Base-by-base conservation (phyloP, 2,113 vertebrate genomes). In the Nycticorax nycticorax region DNA sequence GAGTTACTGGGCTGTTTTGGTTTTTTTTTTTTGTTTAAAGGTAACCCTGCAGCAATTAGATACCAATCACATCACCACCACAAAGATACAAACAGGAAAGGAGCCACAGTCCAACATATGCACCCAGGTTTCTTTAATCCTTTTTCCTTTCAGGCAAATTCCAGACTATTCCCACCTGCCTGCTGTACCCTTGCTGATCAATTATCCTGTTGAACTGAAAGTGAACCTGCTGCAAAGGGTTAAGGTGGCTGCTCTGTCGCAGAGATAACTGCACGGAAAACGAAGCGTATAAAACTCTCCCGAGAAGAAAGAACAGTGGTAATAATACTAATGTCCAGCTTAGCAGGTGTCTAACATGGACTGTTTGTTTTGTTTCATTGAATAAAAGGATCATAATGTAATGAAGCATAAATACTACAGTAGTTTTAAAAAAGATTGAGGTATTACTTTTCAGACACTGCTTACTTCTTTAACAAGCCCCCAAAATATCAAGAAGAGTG, bases 101-200 rank as follows among this genome's bases (percentile, higher is more conserved):
- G 94, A 96, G 83, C 96, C 97, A 93, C 87, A 95, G 88, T 88
- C 95, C 98, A 97, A 97, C 96, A 63, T 33, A 95, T 7, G 71
- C 66, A 92, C 80, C 94, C 88, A 74, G 63, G 52, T 74, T 89
- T 91, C 93, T 97, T 94, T 95, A 89, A 97, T 97, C 95, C 96
- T 96, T 98, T 98, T 96, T 98, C 97, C 98, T 99, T 97, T 98
- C 96, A 98, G 99, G 98, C 97, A 98, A 98, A 99, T 98, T 98
- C 98, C 98, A 98, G 91, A 14, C 80, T 47, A 23, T 97, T 96
- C 85, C 94, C 88, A 94, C 85, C 96, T 95, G 94, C 92, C 91
- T 93, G 69, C 78, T 95, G 76, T 90, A 63, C 89, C 94, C 85
- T 67, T 50, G 85, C 90, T 95, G 93, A 95, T 92, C 96, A 94